Percentiles rank a stretch among this genome's conserved stretches.
These are phyloP conservation scores for Zalophus californianus DNA, from an alignment of 2,797 vertebrate genomes.

Conservation along the genomic window DNA sequence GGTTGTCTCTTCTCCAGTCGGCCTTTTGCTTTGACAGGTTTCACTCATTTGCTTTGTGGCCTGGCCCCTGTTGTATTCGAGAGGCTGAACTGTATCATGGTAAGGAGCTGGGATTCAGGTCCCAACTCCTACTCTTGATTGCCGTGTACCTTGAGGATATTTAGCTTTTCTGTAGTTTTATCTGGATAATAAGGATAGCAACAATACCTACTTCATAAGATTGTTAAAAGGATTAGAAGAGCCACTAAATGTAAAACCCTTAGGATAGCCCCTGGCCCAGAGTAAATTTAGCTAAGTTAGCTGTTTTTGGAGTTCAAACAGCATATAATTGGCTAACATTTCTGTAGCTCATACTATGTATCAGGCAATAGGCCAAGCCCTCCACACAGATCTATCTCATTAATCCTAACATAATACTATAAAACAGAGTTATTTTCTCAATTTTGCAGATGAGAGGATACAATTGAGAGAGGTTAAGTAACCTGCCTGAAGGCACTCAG, in stretches of 20 bases:
- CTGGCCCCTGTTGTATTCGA: background rate
- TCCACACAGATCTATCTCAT: conserved; percentile 29
- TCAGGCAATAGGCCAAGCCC: background rate
- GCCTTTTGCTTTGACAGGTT: conserved; percentile 28
- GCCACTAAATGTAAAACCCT: background rate
- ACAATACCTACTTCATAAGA: background rate
- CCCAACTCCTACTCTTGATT: background rate
- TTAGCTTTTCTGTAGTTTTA: conserved; percentile 40
- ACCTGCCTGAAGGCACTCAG: background rate
- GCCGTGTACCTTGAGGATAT: background rate
- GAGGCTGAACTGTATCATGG: background rate
- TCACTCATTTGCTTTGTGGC: background rate
- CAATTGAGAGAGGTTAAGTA: conserved; percentile 1
- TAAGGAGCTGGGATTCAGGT: conserved; percentile 9
- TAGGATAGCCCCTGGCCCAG: background rate
- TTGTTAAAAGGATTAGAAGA: conserved; percentile 13
- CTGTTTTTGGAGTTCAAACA: conserved; percentile 28
- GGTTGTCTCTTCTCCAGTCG: background rate
- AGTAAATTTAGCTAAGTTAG: conserved; percentile 1
- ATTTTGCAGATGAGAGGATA: background rate
- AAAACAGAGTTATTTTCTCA: conserved; percentile 49
- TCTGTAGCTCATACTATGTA: background rate
- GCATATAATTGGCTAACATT: conserved; percentile 9
- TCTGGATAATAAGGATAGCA: conserved; percentile 26
- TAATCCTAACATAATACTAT: conserved; percentile 25